A percentile compares a stretch with the other conserved stretches of the same genome.
Conservation (phyloP, 2,797 vertebrate species). For the Poecilia picta region DNA sequence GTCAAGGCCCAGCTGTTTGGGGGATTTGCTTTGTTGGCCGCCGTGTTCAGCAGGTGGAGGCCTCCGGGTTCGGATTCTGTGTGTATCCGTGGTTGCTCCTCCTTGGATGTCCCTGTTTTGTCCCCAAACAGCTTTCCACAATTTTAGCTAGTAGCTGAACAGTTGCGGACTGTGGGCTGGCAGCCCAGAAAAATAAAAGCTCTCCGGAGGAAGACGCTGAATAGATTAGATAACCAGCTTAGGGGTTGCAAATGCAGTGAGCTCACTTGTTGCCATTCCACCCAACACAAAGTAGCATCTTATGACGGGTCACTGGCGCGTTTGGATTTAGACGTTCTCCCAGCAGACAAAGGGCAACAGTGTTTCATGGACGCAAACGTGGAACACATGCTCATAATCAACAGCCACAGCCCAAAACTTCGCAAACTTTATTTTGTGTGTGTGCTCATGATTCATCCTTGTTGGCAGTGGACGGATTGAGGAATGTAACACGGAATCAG, state of each 20-base stretch:
- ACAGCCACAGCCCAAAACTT: slow-evolving; percentile 46
- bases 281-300: slow-evolving; percentile 36
- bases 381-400: slow-evolving; percentile 52
- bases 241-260: slow-evolving; percentile 37
- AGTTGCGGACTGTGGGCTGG: slow-evolving; percentile 32
- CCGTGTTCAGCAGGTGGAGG: slow-evolving; percentile 34
- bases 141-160: slow-evolving; percentile 36
- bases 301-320: slow-evolving; percentile 19
- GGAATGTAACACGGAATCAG: slow-evolving; percentile 62
- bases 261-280: slow-evolving; percentile 28
- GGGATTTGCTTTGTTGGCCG: slow-evolving; percentile 63
- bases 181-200: slow-evolving; percentile 53
- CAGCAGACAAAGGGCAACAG: slow-evolving; percentile 40
- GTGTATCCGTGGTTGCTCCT: slow-evolving; percentile 29
- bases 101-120: slow-evolving; percentile 10
- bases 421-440: slow-evolving; percentile 33
- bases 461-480: slow-evolving; percentile 43
- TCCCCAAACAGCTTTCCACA: slow-evolving; percentile 13
- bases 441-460: slow-evolving; percentile 55
- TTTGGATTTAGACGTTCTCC: slow-evolving; percentile 42
- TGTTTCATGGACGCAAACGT: slow-evolving; percentile 45
- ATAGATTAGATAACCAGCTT: slow-evolving; percentile 65
- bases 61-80: slow-evolving; percentile 35
- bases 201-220: slow-evolving; percentile 66
- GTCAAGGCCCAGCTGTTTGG: slow-evolving; percentile 67